These are phyloP conservation scores for Neoscelio sp. DNA, from an alignment of 2,888 invertebrate species.

Conservation along the genomic window DNA sequence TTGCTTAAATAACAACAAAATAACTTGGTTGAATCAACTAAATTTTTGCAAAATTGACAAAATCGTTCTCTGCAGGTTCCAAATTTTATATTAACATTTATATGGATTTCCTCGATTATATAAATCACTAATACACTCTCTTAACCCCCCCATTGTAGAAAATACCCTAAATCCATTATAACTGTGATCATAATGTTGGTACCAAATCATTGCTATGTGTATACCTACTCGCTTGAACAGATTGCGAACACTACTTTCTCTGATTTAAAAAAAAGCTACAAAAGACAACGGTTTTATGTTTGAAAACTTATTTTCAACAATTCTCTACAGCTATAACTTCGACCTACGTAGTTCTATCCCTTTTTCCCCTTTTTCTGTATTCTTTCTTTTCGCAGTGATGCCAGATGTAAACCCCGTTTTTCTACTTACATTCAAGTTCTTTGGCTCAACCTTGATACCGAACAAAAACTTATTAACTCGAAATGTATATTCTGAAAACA, in stretches of 20 bases:
- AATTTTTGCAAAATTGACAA: too few species aligned
- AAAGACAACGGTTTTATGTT: conserved; percentile 16
- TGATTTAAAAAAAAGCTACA: not conserved
- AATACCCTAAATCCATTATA: conserved; percentile 17
- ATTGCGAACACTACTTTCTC: conserved; percentile 35
- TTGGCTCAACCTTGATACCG: not conserved
- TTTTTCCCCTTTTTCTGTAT: conserved; percentile 35
- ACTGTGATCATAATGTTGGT: conserved; percentile 46
- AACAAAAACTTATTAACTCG: too few species aligned
- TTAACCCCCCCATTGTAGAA: conserved; percentile 32
- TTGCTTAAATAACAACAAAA: too few species aligned
- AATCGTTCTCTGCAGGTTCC: too few species aligned
- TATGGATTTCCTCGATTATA: not conserved
- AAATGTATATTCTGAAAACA: not conserved
- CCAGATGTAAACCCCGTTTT: conserved; percentile 29
- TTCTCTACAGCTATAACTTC: conserved; percentile 21
- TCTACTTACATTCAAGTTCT: too few species aligned
- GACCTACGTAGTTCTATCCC: conserved; percentile 27
- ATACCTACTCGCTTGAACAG: conserved; percentile 54
- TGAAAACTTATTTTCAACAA: conserved; percentile 6
- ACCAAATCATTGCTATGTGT: conserved; percentile 54
- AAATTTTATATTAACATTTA: too few species aligned
- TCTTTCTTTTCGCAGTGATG: conserved; percentile 32
- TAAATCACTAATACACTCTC: conserved; percentile 21
- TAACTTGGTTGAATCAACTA: too few species aligned